Percentiles rank a stretch among this genome's conserved stretches.
phyloP scores from a whole-genome alignment of 2,113 vertebrate genomes.

The Burhinus oedicnemus region DNA sequence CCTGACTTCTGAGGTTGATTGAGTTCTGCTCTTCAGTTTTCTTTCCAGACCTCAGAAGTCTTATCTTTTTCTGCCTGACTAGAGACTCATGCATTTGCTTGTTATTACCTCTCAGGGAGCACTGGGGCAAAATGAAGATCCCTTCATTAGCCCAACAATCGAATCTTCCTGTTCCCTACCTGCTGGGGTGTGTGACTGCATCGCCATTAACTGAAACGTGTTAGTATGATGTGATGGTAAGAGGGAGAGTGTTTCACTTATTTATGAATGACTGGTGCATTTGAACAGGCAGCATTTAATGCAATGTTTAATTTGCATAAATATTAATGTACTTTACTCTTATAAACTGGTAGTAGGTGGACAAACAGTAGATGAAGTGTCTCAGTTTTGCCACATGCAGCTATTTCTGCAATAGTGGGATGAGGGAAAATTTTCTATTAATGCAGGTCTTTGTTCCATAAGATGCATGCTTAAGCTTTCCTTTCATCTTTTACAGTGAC shows the following conservation, averaged over 20 bases:
- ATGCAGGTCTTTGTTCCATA: background rate
- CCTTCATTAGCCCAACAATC: background rate
- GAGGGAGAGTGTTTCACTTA: background rate
- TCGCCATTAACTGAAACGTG: accelerated
- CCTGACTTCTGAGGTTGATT: background rate
- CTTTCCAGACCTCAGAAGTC: background rate
- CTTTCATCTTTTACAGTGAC: background rate
- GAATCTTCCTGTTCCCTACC: background rate
- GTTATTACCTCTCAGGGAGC: background rate
- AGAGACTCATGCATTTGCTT: background rate
- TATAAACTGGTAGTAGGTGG: background rate
- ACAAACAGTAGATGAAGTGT: background rate
- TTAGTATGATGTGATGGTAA: background rate
- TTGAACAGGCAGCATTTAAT: background rate
- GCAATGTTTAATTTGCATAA: background rate
- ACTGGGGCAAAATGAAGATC: background rate
- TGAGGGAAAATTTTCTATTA: background rate
- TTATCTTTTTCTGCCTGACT: background rate
- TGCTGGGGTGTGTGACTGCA: background rate
- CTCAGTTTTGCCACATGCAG: background rate
- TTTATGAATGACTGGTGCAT: background rate
- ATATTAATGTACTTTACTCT: background rate
- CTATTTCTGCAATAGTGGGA: background rate
- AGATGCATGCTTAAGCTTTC: background rate
- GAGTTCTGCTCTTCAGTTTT: background rate